Evolutionary conservation across 2,797 vertebrate genomes (phyloP).

Genomic region (Urocyon cinereoargenteus): DNA sequence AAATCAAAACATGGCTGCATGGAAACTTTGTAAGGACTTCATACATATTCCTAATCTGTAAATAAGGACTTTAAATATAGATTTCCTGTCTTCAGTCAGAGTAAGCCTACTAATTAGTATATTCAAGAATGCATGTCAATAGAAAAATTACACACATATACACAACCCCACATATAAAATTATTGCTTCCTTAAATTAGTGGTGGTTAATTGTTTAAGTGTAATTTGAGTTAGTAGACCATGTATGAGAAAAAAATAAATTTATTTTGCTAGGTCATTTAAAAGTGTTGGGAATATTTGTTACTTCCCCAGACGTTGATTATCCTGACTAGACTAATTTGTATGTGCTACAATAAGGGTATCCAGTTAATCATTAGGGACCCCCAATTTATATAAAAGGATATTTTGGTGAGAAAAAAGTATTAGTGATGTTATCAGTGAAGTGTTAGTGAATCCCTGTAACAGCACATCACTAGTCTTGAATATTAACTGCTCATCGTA

Average conservation of each 20-base stretch:
- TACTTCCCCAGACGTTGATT: not conserved
- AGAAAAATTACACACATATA: not conserved
- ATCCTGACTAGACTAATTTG: not conserved
- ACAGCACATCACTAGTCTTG: not conserved
- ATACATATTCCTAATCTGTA: not conserved
- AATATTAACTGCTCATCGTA: not conserved
- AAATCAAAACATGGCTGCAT: not conserved
- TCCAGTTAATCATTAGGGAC: not conserved
- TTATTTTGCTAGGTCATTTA: constrained; percentile 6
- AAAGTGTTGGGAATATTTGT: not conserved
- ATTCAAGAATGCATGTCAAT: not conserved
- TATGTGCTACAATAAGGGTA: not conserved
- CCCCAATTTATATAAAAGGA: not conserved
- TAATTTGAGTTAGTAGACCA: not conserved
- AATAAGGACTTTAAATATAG: not conserved
- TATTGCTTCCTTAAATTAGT: not conserved
- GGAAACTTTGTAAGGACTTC: not conserved
- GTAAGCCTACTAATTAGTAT: not conserved
- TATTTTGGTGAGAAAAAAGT: not conserved
- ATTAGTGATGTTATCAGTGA: not conserved
- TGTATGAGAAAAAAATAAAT: not conserved
- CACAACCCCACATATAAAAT: not conserved
- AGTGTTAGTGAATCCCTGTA: not conserved
- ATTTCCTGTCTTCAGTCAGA: constrained; percentile 4
- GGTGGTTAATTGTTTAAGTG: not conserved